Base-by-base conservation (phyloP, 2,888 invertebrate species). In the Drosophila histrio region DNA sequence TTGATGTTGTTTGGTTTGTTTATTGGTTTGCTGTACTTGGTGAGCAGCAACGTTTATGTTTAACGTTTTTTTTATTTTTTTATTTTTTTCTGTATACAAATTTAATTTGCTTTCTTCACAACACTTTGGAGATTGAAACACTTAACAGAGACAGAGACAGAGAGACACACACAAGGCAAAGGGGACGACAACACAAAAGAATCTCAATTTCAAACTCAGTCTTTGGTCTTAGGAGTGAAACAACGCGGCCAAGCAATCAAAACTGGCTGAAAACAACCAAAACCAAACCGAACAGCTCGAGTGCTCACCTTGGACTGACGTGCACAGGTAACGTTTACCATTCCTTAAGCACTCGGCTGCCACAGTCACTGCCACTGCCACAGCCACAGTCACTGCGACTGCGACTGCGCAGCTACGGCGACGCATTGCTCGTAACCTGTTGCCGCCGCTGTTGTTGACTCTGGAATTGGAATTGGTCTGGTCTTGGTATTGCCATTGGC, bases 251-350 rank as follows among this genome's bases (percentile, higher is more conserved):
- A 58, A 54, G 59, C 28, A 32, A 21, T 19, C n/a, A 21, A 46
- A 49, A 39, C 9, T 36, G 43, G 38, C 28, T 28, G n/a, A n/a
- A 53, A 44, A 38, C 30, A 38, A 24, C 36, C 58, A 58, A 60
- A 56, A 17, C 32, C 54, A 59, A 75, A 91, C 91, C 91, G 90
- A 80, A 87, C 90, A 83, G 87, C 88, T 89, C 91, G 87, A 90
- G 84, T 76, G 91, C 85, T 90, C 89, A 88, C 90, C 89, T 90
- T 90, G 86, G 87, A 91, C 91, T 91, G 91, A 85, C 87, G 63
- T 77, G 82, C 80, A 67, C 81, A 83, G 87, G 80, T 88, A 88
- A 83, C 87, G 80, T 83, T 89, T 87, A 89, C 88, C 89, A 90
- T 91, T 90, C 87, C 90, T 91, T 91, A 89, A 90, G 90, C 90